Conservation (phyloP, 64 coral and sea anemone genomes). For the Pachyseris speciosa region DNA sequence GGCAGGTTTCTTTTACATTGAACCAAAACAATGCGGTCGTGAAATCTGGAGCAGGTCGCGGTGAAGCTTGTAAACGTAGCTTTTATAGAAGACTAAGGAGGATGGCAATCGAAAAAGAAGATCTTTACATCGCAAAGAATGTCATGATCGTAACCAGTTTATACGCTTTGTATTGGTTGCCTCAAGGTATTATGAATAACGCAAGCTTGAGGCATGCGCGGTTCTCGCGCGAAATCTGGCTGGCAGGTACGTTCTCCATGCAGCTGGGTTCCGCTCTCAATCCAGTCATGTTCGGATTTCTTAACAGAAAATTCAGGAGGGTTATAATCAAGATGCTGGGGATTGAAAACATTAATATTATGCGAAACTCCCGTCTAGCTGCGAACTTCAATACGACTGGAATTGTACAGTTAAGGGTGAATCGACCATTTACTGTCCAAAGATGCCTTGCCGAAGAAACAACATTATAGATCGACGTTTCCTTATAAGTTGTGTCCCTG, state of each 20-base stretch:
- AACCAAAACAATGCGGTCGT: neutral
- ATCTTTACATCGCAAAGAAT: constrained; percentile 1
- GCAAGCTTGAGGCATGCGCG: neutral
- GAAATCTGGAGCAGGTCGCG: too few relatives aligned
- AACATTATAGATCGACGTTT: too few relatives aligned
- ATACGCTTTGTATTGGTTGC: neutral
- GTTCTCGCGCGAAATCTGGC: neutral
- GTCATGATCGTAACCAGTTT: neutral
- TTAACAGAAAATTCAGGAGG: constrained; percentile 20
- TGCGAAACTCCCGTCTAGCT: too few relatives aligned
- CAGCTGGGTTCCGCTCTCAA: neutral
- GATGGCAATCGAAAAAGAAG: neutral
- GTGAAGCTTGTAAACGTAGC: too few relatives aligned
- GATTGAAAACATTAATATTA: neutral
- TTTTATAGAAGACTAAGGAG: neutral
- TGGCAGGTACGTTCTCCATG: neutral
- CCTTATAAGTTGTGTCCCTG: too few relatives aligned
- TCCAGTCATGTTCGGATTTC: constrained; percentile 4
- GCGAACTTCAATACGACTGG: too few relatives aligned
- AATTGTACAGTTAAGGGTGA: too few relatives aligned
- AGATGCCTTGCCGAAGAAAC: too few relatives aligned
- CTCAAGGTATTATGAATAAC: constrained; percentile 15
- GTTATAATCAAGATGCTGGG: neutral
- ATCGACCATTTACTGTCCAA: too few relatives aligned
- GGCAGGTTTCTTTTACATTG: neutral